These are phyloP conservation scores for Gobius niger DNA, from an alignment of 2,113 vertebrate species.

Conservation along the genomic window DNA sequence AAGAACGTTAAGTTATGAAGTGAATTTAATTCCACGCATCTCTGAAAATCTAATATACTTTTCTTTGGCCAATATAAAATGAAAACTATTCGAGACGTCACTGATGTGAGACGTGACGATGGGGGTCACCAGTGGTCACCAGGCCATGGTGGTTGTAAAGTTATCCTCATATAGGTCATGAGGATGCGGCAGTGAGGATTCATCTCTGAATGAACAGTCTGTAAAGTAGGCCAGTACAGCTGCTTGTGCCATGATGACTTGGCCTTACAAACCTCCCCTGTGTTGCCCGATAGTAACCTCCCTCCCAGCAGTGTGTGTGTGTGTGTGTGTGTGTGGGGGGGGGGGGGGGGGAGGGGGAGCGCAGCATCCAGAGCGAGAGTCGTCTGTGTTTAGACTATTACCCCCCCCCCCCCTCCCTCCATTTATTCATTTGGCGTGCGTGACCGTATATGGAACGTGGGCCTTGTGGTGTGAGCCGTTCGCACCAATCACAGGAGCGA, in stretches of 20 bases:
- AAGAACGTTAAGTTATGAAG: too few relatives aligned
- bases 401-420: slow-evolving; percentile 21
- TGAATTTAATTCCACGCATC: too few relatives aligned
- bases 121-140: too few relatives aligned
- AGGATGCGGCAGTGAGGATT: slow-evolving; percentile 5
- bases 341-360: slow-evolving; percentile 26
- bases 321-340: slow-evolving; percentile 12
- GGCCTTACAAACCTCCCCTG: slow-evolving; percentile 4
- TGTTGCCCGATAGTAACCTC: slow-evolving; percentile 73
- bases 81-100: too few relatives aligned
- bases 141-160: too few relatives aligned
- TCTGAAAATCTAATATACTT: too few relatives aligned
- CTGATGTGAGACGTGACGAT: too few relatives aligned
- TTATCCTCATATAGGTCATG: slow-evolving; percentile 4
- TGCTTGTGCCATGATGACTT: slow-evolving; percentile 11
- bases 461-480: slow-evolving; percentile 82
- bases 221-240: slow-evolving; percentile 37
- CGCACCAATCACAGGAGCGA: slow-evolving; percentile 66
- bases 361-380: slow-evolving; percentile 30
- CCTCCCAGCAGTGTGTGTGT: slow-evolving; percentile 24
- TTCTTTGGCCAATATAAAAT: too few relatives aligned
- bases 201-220: slow-evolving; percentile 9
- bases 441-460: slow-evolving; percentile 73
- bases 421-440: slow-evolving; percentile 41
- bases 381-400: slow-evolving; percentile 12